Base-by-base conservation (phyloP, 64 coral and sea anemone genomes). In the Stichodactyla helianthus region DNA sequence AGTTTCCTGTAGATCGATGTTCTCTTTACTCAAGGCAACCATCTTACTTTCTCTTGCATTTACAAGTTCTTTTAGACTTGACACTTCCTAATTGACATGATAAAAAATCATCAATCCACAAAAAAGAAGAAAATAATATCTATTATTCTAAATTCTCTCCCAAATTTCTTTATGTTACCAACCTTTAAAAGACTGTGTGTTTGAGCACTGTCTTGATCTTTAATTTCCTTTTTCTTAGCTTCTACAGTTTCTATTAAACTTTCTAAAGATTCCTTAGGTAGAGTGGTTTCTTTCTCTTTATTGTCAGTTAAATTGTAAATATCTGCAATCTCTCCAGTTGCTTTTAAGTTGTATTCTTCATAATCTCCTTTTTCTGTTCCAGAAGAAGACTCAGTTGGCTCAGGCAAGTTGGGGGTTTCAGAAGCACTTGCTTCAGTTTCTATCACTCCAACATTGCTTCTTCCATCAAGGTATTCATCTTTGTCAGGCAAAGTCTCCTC, bases 21-120 rank as follows among this genome's bases (percentile, higher is more conserved):
- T 96, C 63, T 93, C 91, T 84, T 96, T 96, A 81, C 94, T 96
- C 53, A 96, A 20, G 83, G 57, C 56, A 55, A 96, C 59, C n/a
- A 96, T 63, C 67, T 96, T 96, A 67, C 70, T 93, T 77, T 96
- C 91, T 71, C 94, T 91, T 16, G 91, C 94, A 86, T 96, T 82
- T 28, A 96, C 85, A 28, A 96, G 79, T 54, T 87, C 88, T 59
- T 87, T 89, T 63, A 90, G 81, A 17, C 55, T 88, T 31, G 57
- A 71, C 18, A 96, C 50, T 90, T 96, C 94, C 94, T 96, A 62
- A 5, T 89, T 16, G 10, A 44, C 18, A 53, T 17, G 0, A 19
- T 71, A 22, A 27, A 11, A 58, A 44, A 44, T 11, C 4, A 58
- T 11, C 14, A 58, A 11, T 58, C 1, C 5, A 74, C 4, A 35